Conservation (phyloP, 2,797 vertebrate species). For the Cynodonichthys magdalenae region DNA sequence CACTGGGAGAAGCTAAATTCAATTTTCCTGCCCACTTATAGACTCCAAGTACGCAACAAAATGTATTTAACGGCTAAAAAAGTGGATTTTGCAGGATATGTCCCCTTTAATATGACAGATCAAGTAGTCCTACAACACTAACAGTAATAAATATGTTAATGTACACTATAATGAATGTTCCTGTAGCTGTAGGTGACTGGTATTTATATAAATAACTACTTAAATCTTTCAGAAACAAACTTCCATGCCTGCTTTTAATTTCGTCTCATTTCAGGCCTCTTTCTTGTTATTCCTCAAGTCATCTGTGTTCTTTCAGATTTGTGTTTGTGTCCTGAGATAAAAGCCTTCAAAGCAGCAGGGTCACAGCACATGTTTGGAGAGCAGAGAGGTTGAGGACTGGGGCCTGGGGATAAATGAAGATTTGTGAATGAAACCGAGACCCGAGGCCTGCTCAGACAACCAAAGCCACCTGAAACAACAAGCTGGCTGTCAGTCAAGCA, state of each 20-base stretch:
- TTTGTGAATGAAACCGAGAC: slow-evolving; percentile 8
- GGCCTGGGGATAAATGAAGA: neutral
- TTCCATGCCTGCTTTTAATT: neutral
- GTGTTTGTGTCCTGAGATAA: neutral
- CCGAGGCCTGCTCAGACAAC: neutral
- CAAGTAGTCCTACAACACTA: no score
- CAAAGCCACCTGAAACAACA: slow-evolving; percentile 5
- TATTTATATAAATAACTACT: no score
- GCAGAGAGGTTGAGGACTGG: neutral
- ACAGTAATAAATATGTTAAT: no score
- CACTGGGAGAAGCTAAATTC: no score
- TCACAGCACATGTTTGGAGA: neutral
- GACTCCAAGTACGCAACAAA: no score
- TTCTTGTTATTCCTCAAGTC: neutral
- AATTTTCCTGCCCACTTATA: no score
- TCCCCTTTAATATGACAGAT: no score
- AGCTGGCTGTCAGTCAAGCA: neutral
- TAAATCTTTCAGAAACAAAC: no score
- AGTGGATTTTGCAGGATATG: no score
- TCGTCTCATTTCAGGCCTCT: neutral
- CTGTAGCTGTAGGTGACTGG: no score
- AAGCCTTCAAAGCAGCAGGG: neutral
- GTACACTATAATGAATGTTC: no score
- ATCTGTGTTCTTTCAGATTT: slow-evolving; percentile 1
- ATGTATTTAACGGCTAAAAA: no score